A percentile compares a stretch with the other conserved stretches of the same genome.
Evolutionary conservation across 2,113 vertebrate genomes (phyloP).

Genomic region (Sylvietta virens): DNA sequence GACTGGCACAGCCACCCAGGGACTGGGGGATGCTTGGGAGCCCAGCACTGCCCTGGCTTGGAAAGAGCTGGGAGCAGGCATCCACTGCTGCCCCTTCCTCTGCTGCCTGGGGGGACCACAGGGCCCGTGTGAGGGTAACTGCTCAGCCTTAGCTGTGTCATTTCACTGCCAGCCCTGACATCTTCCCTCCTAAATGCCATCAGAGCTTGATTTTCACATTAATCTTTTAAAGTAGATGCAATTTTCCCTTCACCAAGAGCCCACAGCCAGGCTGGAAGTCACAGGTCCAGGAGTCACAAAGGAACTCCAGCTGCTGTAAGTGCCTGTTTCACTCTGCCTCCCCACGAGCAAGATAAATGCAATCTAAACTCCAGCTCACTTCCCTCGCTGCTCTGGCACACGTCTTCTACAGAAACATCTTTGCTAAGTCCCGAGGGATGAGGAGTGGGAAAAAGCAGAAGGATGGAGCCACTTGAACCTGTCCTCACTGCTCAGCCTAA

Average conservation of each 20-base stretch:
- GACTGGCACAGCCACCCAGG: fast-evolving
- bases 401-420: not conserved
- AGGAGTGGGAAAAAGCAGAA: not conserved
- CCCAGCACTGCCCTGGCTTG: not conserved
- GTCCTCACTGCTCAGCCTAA: not conserved
- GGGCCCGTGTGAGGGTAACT: not conserved
- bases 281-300: not conserved
- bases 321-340: not conserved
- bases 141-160: not conserved
- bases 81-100: not conserved
- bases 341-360: not conserved
- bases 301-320: not conserved
- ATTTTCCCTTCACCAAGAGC: not conserved
- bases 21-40: not conserved
- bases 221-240: not conserved
- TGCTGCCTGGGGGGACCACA: not conserved
- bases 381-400: not conserved
- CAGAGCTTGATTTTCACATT: not conserved
- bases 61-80: not conserved
- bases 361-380: not conserved
- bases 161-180: not conserved
- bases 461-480: slow-evolving; percentile 13
- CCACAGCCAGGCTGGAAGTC: not conserved
- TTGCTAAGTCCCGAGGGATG: not conserved
- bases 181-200: not conserved